Conservation (phyloP, 2,888 invertebrate species). For the Dusona sp. region DNA sequence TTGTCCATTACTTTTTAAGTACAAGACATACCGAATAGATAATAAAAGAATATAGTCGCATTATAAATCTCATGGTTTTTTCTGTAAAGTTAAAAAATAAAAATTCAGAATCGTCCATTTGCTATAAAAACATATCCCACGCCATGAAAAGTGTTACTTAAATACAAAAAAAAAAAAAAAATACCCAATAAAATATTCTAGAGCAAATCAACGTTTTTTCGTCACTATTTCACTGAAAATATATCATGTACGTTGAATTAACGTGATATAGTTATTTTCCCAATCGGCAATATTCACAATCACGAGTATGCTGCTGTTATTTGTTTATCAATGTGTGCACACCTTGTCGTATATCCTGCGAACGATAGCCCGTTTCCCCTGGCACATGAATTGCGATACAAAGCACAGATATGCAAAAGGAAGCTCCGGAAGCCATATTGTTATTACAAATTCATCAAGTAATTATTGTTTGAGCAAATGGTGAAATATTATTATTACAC, state of each 20-base stretch:
- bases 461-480: not conserved
- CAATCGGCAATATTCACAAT: not conserved
- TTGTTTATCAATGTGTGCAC: conserved; percentile 32
- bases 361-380: conserved; percentile 67
- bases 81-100: not conserved
- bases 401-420: conserved; percentile 81
- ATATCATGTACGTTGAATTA: not conserved
- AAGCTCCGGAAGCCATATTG: conserved; percentile 77
- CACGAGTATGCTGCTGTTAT: not conserved
- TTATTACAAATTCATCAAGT: not conserved
- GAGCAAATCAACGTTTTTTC: not conserved
- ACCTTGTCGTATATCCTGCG: conserved; percentile 61
- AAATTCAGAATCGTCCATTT: not conserved
- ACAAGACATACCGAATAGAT: not conserved
- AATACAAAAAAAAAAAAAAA: not conserved
- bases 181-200: not conserved
- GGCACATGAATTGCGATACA: conserved; percentile 79
- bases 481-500: not conserved
- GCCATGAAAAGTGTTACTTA: not conserved
- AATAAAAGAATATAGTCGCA: too few species aligned
- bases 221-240: not conserved
- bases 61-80: not conserved
- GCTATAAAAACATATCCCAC: not conserved
- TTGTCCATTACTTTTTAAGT: too few species aligned
- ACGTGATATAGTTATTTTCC: not conserved